Percentiles rank a stretch among this genome's conserved stretches.
These are phyloP conservation scores for Lepidurus apus DNA, from an alignment of 1,140 invertebrate species.

Conservation along the genomic window DNA sequence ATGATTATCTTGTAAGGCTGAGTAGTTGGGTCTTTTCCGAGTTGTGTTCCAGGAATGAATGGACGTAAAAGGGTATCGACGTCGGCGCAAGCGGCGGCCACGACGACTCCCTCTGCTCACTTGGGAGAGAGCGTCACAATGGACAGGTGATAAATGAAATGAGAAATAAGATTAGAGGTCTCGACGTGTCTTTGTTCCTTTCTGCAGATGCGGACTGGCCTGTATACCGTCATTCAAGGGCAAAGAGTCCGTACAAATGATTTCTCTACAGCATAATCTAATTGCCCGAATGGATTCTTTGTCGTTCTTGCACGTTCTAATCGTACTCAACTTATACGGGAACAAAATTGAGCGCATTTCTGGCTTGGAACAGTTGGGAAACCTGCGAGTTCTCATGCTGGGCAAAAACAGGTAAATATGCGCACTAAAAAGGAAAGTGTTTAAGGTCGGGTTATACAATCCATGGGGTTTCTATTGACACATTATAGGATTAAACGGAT, in stretches of 20 bases:
- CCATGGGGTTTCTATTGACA: not conserved
- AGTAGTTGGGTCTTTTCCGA: constrained; percentile 21
- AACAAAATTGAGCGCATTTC: constrained; percentile 36
- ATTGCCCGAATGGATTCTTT: constrained; percentile 34
- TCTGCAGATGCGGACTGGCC: constrained; percentile 34
- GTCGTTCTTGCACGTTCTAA: constrained; percentile 28
- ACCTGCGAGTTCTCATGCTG: constrained; percentile 35
- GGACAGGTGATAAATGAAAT: constrained; percentile 19
- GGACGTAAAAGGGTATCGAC: constrained; percentile 16
- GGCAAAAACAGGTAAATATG: constrained; percentile 33
- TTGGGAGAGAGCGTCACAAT: constrained; percentile 21
- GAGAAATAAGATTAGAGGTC: not conserved
- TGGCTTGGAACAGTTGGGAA: constrained; percentile 30
- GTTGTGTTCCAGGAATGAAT: constrained; percentile 21
- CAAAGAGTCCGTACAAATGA: constrained; percentile 31
- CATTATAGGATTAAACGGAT: constrained; percentile 28
- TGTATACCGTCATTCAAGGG: constrained; percentile 33
- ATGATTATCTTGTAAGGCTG: constrained; percentile 19
- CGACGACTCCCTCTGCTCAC: not conserved
- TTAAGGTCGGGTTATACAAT: not conserved
- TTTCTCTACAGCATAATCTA: constrained; percentile 35
- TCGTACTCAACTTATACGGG: constrained; percentile 35
- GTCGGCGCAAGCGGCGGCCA: not conserved
- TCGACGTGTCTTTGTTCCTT: not conserved
- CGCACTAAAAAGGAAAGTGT: not conserved